phyloP scores from a whole-genome alignment of 2,888 invertebrate genomes.

The Microdon myrmicae region DNA sequence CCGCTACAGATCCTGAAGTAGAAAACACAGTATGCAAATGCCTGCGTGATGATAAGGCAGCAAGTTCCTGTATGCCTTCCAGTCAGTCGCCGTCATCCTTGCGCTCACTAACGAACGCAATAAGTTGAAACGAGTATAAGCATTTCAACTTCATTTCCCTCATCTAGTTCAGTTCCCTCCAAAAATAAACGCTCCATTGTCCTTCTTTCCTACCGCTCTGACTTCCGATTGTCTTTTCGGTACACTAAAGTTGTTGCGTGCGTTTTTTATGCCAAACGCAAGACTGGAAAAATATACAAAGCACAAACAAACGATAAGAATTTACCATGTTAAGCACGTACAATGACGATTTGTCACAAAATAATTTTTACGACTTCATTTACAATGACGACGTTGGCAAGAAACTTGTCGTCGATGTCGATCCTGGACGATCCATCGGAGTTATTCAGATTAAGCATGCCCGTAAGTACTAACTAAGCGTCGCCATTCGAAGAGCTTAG shows the following conservation, averaged over 20 bases:
- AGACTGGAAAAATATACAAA: slow-evolving; percentile 9
- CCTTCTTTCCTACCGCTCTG: slow-evolving; percentile 42
- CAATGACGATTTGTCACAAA: slow-evolving; percentile 66
- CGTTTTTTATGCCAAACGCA: slow-evolving; percentile 29
- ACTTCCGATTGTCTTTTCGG: too few species aligned
- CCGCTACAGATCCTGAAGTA: slow-evolving; percentile 22
- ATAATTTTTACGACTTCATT: slow-evolving; percentile 67
- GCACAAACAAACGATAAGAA: slow-evolving; percentile 34
- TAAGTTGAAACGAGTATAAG: slow-evolving; percentile 39
- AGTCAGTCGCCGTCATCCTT: slow-evolving; percentile 1
- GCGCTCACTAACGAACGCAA: slow-evolving; percentile 26
- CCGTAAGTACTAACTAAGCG: slow-evolving; percentile 25
- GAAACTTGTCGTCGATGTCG: slow-evolving; percentile 29
- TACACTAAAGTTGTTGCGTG: slow-evolving; percentile 17
- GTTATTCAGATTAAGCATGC: slow-evolving; percentile 14
- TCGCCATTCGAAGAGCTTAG: slow-evolving; percentile 19
- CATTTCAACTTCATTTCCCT: background rate
- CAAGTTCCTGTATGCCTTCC: background rate
- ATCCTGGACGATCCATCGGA: slow-evolving; percentile 2
- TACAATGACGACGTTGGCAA: slow-evolving; percentile 47
- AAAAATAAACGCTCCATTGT: slow-evolving; percentile 33
- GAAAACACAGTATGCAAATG: slow-evolving; percentile 46
- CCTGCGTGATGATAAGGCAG: slow-evolving; percentile 34
- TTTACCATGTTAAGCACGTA: slow-evolving; percentile 63
- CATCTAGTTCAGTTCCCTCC: background rate